phyloP scores from a whole-genome alignment of 1,140 invertebrate species.

The Nomia melanderi region DNA sequence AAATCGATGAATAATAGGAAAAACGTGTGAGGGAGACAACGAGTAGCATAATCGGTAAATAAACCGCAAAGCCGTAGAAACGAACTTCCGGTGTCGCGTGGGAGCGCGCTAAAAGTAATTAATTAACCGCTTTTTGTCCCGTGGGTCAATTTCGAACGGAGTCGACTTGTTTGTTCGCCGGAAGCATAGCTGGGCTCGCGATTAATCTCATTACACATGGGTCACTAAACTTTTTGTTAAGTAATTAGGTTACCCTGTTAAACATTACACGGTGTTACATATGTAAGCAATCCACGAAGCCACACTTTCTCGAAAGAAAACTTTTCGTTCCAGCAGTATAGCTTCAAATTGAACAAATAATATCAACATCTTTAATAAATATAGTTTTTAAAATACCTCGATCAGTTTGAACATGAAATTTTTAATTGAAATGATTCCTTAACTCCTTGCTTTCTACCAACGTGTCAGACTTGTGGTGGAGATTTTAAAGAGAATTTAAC shows the following conservation, averaged over 20 bases:
- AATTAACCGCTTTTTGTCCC: conserved; percentile 46
- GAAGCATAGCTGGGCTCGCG: conserved; percentile 20
- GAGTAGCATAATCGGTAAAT: conserved; percentile 16
- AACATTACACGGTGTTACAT: conserved; percentile 3
- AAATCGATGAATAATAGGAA: not conserved
- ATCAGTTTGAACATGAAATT: too few relatives aligned
- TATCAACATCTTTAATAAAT: too few relatives aligned
- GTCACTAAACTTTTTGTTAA: conserved; percentile 48
- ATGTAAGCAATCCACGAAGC: not conserved
- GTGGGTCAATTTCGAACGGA: conserved; percentile 32
- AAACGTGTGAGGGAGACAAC: not conserved
- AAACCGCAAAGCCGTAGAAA: conserved; percentile 16
- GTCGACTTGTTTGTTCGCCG: conserved; percentile 39
- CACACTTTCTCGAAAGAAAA: not conserved
- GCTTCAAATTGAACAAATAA: too few relatives aligned
- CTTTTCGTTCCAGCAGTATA: not conserved
- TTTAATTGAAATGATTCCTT: too few relatives aligned
- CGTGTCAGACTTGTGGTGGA: too few relatives aligned
- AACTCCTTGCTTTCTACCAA: too few relatives aligned
- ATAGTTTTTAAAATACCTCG: too few relatives aligned
- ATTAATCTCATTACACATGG: conserved; percentile 51
- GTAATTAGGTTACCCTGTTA: conserved; percentile 28
- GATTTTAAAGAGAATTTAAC: too few relatives aligned
- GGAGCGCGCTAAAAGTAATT: conserved; percentile 41
- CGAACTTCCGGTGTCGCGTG: not conserved